Percentiles rank a stretch among this genome's conserved stretches.
phyloP scores from a whole-genome alignment of 1,140 invertebrate species.

The Acyrthosiphon pisum region DNA sequence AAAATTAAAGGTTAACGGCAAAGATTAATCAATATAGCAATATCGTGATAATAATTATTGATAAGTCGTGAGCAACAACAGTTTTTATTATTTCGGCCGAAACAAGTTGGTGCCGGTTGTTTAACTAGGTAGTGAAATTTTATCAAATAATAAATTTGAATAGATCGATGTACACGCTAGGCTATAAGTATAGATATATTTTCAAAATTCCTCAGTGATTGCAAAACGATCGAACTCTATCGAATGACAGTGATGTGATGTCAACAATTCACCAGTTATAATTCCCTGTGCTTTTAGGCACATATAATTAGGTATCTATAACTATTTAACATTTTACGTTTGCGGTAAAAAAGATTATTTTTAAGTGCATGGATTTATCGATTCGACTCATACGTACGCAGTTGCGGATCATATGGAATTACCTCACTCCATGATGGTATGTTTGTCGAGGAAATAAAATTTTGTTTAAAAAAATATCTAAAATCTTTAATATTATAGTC shows the following conservation, averaged over 20 bases:
- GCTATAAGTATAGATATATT: not conserved
- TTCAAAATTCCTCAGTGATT: not conserved
- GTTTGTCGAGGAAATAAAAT: not conserved
- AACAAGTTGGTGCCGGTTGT: no score
- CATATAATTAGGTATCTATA: no score
- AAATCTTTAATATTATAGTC: not conserved
- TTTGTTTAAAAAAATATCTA: not conserved
- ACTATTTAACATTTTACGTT: not conserved
- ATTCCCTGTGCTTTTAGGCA: no score
- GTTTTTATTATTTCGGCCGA: no score
- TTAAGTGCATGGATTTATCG: not conserved
- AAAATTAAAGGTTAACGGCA: no score
- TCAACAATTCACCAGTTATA: not conserved
- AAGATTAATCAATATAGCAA: no score
- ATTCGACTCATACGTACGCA: not conserved
- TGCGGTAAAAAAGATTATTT: not conserved
- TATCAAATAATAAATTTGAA: not conserved
- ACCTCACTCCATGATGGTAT: not conserved
- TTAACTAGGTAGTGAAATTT: not conserved
- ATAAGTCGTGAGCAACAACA: no score
- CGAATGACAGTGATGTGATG: no score
- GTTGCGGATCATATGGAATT: no score
- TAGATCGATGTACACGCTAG: not conserved
- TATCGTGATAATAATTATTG: no score
- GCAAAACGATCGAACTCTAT: no score